These are phyloP conservation scores for Epirrita christyi DNA, from an alignment of 2,888 invertebrate genomes.

Conservation along the genomic window DNA sequence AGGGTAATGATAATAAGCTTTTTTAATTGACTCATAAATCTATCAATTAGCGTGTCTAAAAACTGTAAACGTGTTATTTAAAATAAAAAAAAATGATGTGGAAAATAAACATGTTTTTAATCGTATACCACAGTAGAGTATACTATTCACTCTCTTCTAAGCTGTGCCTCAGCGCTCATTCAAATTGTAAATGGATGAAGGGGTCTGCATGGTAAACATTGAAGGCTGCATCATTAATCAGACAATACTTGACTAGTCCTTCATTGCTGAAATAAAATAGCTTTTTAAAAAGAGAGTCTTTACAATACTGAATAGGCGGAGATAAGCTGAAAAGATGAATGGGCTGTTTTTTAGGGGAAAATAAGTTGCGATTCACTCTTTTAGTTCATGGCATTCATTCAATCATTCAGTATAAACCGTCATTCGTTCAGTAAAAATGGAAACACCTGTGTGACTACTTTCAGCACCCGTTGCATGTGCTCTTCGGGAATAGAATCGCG, in stretches of 20 bases:
- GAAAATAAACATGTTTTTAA: no score
- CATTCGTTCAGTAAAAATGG: neutral
- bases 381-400: neutral
- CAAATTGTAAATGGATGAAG: constrained; percentile 35
- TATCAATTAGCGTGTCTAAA: no score
- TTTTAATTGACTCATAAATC: no score
- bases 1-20: no score
- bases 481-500: neutral
- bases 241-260: constrained; percentile 21
- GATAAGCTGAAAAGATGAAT: constrained; percentile 27
- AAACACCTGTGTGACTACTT: neutral
- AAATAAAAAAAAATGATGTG: no score
- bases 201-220: constrained; percentile 33
- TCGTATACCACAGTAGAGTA: neutral
- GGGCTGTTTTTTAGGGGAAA: constrained; percentile 17
- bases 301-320: constrained; percentile 29
- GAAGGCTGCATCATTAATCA: constrained; percentile 27
- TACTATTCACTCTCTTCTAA: neutral
- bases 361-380: neutral
- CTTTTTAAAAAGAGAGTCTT: constrained; percentile 22
- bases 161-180: constrained; percentile 22
- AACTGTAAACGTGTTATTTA: no score
- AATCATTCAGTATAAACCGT: neutral
- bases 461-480: no score
- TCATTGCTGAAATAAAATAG: constrained; percentile 23